Evolutionary conservation across 1,140 invertebrate species (phyloP).

Genomic region (Drosophila hydei): DNA sequence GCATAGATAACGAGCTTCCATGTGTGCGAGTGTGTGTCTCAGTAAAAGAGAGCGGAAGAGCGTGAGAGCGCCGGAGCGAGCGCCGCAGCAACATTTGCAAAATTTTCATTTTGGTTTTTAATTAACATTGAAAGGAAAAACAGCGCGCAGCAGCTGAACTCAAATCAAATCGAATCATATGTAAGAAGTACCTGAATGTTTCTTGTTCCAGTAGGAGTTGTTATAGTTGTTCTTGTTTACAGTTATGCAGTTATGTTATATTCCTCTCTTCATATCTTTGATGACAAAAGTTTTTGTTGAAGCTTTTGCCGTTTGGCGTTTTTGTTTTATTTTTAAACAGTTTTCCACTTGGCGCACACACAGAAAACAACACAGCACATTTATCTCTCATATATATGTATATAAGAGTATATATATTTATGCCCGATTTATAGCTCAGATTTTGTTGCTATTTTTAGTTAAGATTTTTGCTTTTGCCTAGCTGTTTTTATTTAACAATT

Average conservation of each 20-base stretch:
- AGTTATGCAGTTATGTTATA: conserved; percentile 15
- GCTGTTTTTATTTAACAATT: background rate
- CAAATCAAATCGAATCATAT: conserved; percentile 23
- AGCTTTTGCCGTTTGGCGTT: conserved; percentile 28
- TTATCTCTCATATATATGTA: conserved; percentile 14
- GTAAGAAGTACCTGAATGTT: conserved; percentile 11
- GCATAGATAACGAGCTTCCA: background rate
- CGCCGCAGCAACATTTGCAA: conserved; percentile 7
- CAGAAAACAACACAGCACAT: conserved; percentile 42
- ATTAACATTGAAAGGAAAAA: conserved; percentile 23
- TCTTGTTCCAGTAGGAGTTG: conserved; percentile 1
- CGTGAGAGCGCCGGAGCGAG: background rate
- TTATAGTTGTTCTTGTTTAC: conserved; percentile 23
- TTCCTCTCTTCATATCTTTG: background rate
- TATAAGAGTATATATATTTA: conserved; percentile 4
- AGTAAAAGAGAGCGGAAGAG: conserved; percentile 3
- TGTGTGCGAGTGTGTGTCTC: background rate
- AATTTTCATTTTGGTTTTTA: conserved; percentile 32
- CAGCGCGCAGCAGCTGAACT: conserved; percentile 18
- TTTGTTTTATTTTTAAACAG: conserved; percentile 69
- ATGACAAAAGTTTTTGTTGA: conserved; percentile 23
- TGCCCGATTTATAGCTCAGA: conserved; percentile 29
- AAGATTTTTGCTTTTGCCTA: background rate
- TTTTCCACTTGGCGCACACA: conserved; percentile 61
- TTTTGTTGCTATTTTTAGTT: conserved; percentile 56